Evolutionary conservation across 2,113 vertebrate genomes (phyloP).

Genomic region (Cynopterus brachyotis): DNA sequence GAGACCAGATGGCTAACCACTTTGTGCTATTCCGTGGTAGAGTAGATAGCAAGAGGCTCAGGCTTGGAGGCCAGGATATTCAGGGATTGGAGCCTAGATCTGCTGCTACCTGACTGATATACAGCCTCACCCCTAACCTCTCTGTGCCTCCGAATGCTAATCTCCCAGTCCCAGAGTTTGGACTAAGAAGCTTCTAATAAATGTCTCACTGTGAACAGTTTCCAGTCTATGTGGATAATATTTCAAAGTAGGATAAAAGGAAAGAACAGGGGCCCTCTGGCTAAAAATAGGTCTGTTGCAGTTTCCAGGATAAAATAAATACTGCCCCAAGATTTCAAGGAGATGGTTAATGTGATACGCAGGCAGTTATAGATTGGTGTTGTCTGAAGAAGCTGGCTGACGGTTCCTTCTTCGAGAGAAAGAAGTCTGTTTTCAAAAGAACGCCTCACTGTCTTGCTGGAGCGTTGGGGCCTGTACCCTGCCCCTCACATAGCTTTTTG

Average conservation of each 20-base stretch:
- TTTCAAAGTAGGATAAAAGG: slow-evolving; percentile 51
- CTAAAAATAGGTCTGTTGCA: slow-evolving; percentile 17
- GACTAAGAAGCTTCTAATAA: background rate
- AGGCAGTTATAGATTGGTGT: background rate
- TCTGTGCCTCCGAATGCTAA: background rate
- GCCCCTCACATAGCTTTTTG: background rate
- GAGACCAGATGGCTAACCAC: background rate
- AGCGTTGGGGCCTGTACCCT: background rate
- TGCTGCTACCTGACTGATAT: background rate
- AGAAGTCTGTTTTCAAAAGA: background rate
- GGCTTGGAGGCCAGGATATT: background rate
- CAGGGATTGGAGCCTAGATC: background rate
- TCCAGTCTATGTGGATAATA: background rate
- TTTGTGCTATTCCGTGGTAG: background rate
- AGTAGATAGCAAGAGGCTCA: background rate
- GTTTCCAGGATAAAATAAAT: slow-evolving; percentile 22
- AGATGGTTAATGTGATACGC: background rate
- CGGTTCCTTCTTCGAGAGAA: background rate
- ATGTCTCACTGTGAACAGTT: background rate
- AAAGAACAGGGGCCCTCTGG: background rate
- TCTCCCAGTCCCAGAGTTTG: background rate
- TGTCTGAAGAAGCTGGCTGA: slow-evolving; percentile 30
- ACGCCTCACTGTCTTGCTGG: accelerated
- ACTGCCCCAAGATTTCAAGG: background rate
- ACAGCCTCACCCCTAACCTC: background rate